These are phyloP conservation scores for Dicaeum eximium DNA, from an alignment of 2,113 vertebrate genomes.

Conservation along the genomic window DNA sequence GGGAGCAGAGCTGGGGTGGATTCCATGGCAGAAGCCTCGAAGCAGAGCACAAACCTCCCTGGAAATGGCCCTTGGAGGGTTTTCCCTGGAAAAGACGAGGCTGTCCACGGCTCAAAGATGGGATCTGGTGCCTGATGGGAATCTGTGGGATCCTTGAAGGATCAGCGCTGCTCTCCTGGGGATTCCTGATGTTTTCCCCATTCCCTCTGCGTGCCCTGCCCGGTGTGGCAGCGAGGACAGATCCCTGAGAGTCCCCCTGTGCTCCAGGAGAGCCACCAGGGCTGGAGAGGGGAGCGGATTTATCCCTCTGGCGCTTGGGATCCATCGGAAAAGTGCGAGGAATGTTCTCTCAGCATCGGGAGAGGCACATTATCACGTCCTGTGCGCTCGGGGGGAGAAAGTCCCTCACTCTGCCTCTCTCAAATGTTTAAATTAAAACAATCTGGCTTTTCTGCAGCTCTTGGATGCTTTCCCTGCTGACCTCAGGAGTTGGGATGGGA, in stretches of 20 bases:
- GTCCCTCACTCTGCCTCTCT: background rate
- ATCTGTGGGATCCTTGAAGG: background rate
- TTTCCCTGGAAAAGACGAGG: rapidly evolving
- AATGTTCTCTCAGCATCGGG: background rate
- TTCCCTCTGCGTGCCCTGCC: background rate
- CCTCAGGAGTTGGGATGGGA: constrained; percentile 44
- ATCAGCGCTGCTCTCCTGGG: background rate
- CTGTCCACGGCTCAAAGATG: rapidly evolving
- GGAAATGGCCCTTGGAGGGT: background rate
- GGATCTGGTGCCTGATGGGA: background rate
- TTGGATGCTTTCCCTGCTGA: constrained; percentile 52
- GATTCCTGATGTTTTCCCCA: rapidly evolving
- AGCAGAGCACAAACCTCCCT: background rate
- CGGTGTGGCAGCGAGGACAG: background rate
- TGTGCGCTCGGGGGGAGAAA: background rate
- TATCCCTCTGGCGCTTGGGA: background rate
- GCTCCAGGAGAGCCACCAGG: rapidly evolving
- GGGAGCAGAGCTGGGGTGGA: background rate
- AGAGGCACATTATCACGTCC: background rate
- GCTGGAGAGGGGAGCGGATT: background rate
- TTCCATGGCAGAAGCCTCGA: rapidly evolving
- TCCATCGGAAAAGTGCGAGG: background rate
- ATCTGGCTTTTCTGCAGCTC: constrained; percentile 22
- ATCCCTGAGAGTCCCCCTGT: background rate
- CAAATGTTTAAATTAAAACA: constrained; percentile 25